phyloP scores from a whole-genome alignment of 2,797 vertebrate species.

The Cyclura pinguis region DNA sequence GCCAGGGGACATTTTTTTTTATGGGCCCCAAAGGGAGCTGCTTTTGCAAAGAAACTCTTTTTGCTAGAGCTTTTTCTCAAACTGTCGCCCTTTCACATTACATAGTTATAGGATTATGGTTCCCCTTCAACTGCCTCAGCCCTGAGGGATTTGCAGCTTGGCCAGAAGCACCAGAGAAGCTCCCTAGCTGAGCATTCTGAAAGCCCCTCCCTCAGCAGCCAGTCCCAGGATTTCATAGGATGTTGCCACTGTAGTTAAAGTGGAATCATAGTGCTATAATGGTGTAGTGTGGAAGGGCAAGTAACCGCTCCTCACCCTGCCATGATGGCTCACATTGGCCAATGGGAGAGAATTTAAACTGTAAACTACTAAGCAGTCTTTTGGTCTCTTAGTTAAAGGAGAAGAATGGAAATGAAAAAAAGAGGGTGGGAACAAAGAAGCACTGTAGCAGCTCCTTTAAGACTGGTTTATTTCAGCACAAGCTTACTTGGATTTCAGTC shows the following conservation, averaged over 20 bases:
- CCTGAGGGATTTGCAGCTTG: no score
- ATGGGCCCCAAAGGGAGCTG: background rate
- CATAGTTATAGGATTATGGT: background rate
- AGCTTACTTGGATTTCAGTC: background rate
- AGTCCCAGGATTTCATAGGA: no score
- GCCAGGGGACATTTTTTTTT: background rate
- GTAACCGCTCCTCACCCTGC: background rate
- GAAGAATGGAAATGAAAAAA: background rate
- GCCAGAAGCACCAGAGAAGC: no score
- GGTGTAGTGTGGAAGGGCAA: background rate
- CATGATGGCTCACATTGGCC: background rate
- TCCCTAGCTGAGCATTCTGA: no score
- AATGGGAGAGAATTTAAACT: background rate
- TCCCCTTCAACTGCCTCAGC: no score
- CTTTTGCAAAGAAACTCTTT: background rate
- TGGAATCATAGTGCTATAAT: no score
- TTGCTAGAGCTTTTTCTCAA: background rate
- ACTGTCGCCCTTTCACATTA: background rate
- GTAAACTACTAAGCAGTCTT: background rate
- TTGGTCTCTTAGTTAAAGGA: conserved; percentile 15
- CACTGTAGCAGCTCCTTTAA: background rate
- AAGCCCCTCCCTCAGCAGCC: no score
- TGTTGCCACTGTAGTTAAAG: no score
- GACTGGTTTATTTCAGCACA: background rate
- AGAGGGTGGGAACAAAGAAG: background rate